These are phyloP conservation scores for Loris lydekkerianus DNA, from an alignment of 2,797 vertebrate genomes.

Conservation along the genomic window DNA sequence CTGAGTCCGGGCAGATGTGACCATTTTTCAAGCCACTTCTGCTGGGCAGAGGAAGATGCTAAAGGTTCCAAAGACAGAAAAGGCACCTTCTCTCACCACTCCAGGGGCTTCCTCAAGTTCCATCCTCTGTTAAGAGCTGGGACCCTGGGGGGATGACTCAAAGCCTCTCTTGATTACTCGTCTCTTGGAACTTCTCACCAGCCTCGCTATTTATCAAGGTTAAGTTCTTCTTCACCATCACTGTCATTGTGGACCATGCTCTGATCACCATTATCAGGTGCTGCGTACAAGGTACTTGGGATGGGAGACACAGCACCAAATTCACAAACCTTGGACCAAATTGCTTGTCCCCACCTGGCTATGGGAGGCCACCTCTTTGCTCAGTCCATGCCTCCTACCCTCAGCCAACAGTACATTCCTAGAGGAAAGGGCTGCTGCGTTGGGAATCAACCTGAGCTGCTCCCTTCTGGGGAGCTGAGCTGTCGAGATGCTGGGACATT, in stretches of 20 bases:
- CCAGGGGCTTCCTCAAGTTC: neutral
- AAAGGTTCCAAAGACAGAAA: neutral
- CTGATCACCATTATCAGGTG: neutral
- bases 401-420: neutral
- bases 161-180: neutral
- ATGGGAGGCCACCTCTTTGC: neutral
- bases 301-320: neutral
- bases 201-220: neutral
- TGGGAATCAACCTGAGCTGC: neutral
- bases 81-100: neutral
- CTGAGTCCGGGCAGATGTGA: neutral
- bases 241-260: neutral
- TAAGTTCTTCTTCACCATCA: neutral
- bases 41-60: neutral
- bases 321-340: neutral
- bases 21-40: neutral
- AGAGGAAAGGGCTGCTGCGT: neutral
- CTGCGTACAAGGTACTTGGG: neutral
- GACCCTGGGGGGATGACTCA: neutral
- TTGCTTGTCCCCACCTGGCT: neutral
- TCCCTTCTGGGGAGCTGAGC: neutral
- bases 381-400: neutral
- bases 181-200: neutral
- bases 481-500: neutral
- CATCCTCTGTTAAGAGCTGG: conserved; percentile 1